phyloP scores from a whole-genome alignment of 2,113 vertebrate species.

The Telmatochromis brachygnathus region DNA sequence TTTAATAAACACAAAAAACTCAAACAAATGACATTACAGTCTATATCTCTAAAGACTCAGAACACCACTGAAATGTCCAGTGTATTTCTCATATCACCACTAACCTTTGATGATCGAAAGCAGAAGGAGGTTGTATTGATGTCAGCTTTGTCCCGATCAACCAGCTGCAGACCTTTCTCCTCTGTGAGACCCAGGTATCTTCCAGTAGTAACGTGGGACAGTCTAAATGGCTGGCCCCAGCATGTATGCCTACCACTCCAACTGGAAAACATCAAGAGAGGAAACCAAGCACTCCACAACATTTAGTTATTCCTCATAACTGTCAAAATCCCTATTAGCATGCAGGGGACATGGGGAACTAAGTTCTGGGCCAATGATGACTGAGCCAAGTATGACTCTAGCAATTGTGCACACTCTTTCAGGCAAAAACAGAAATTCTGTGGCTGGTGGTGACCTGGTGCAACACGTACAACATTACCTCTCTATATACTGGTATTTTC shows the following conservation, averaged over 20 bases:
- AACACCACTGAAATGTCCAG: neutral
- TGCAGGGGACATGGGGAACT: neutral
- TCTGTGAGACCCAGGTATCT: slow-evolving; percentile 85
- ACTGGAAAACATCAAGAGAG: slow-evolving; percentile 53
- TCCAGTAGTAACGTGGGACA: slow-evolving; percentile 88
- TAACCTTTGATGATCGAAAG: slow-evolving; percentile 89
- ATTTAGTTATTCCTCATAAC: neutral
- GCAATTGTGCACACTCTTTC: neutral
- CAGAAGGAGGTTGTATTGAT: slow-evolving; percentile 86
- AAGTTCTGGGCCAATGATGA: neutral
- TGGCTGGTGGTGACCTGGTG: neutral
- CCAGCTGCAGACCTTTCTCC: slow-evolving; percentile 81
- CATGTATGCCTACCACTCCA: slow-evolving; percentile 91
- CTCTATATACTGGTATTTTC: neutral
- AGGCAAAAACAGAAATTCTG: neutral
- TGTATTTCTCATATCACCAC: neutral
- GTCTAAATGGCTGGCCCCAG: slow-evolving; percentile 88
- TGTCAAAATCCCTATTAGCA: neutral
- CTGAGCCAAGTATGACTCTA: neutral
- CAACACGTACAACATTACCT: neutral
- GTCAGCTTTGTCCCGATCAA: slow-evolving; percentile 85
- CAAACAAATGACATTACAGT: neutral
- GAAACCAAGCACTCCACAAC: neutral
- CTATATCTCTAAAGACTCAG: neutral
- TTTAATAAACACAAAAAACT: neutral